Evolutionary conservation across 2,888 invertebrate genomes (phyloP), one percentile per base, ranked within the genome.

Genomic region (Chouioia cunea): DNA sequence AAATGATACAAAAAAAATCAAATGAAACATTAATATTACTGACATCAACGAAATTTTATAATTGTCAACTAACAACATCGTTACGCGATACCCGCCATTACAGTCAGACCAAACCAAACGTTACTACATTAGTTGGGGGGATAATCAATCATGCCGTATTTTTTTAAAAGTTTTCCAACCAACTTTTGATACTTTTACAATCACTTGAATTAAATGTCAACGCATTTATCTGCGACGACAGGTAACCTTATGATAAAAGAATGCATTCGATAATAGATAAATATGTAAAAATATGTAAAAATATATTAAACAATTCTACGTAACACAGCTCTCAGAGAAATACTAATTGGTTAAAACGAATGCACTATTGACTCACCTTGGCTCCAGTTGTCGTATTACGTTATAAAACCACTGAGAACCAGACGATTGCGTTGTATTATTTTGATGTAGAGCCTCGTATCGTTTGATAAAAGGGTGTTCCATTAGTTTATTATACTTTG

Each of bases 401-500:
- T 88, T 87, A 77, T 90, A 90, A 87, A 94, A 97, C 97, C 97
- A 98, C 67, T 91, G 83, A 73, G 78, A 82, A 62, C 82, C 80
- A 65, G 83, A 78, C 67, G 77, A 80, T 52, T 80, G 75, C 64
- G 81, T 70, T 14, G 81, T 76, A 18, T 79, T 78, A 73, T 81
- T 79, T 27, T 75, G 78, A 69, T 80, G 78, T 27, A 75, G 74
- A 23, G 67, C 62, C 77, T 94, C 93, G 72, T 95, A 94, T 78
- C 91, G 91, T 86, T 91, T 92, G 65, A 97, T 93, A 86, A 97
- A 97, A 20, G 93, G 90, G 83, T 96, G 95, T 77, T 94, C 93
- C 84, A 97, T 89, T 15, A 98, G 90, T 85, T 94, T 93, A 76
- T 91, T 93, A 88, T 98, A 98, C 87, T 98, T 98, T 74, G 98